phyloP scores from a whole-genome alignment of 2,113 vertebrate genomes.

The Platysternon megacephalum region DNA sequence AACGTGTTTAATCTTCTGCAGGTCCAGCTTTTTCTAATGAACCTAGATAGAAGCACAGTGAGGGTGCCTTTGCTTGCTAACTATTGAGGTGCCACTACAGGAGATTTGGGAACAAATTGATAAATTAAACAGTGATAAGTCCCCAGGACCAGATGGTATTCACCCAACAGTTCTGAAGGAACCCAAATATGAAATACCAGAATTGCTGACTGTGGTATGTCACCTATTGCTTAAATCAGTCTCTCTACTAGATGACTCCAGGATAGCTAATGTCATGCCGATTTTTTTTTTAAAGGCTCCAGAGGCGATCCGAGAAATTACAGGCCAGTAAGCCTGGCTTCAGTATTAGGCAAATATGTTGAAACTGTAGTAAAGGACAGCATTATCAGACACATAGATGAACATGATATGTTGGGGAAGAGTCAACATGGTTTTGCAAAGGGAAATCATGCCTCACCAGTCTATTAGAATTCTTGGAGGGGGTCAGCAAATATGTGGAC shows the following conservation, averaged over 20 bases:
- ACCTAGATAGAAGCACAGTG: background rate
- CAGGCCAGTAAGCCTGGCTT: background rate
- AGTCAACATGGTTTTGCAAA: background rate
- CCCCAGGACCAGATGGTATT: background rate
- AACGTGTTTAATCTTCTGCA: background rate
- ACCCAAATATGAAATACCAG: background rate
- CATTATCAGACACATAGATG: background rate
- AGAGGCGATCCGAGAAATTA: background rate
- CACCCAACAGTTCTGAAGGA: background rate
- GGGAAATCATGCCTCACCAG: background rate
- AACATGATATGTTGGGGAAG: background rate
- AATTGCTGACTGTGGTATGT: background rate
- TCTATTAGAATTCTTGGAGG: background rate
- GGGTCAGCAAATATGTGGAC: background rate
- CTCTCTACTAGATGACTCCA: background rate
- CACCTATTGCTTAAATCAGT: background rate
- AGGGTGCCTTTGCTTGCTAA: background rate
- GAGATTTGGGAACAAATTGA: background rate
- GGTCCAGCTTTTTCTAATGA: background rate
- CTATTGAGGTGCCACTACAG: background rate
- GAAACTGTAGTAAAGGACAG: background rate
- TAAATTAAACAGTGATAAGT: background rate
- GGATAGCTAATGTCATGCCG: background rate
- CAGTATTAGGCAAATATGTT: background rate
- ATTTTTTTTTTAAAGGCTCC: background rate